A percentile compares a stretch with the other conserved stretches of the same genome.
Evolutionary conservation across 2,888 invertebrate species (phyloP).

Genomic region (Hypolimnas misippus): DNA sequence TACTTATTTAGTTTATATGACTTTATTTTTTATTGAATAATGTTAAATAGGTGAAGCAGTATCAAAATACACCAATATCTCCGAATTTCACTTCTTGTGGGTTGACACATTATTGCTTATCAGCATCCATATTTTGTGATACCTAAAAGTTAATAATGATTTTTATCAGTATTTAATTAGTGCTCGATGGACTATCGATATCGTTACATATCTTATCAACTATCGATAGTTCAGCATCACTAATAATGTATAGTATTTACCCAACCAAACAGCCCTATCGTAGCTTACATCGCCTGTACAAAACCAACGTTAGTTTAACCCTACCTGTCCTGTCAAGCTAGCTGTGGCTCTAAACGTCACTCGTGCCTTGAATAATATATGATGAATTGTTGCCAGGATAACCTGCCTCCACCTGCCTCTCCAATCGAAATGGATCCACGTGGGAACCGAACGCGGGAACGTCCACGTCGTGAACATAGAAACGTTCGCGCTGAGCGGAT

Average conservation of each 20-base stretch:
- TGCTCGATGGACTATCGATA: too few species aligned
- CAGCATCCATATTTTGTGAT: too few species aligned
- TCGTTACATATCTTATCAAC: too few species aligned
- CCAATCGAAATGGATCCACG: slow-evolving; percentile 99
- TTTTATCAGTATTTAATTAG: too few species aligned
- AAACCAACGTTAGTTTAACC: neutral
- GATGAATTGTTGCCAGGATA: slow-evolving; percentile 85
- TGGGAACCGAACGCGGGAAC: slow-evolving; percentile 99
- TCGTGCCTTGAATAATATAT: neutral
- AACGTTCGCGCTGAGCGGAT: slow-evolving; percentile 97
- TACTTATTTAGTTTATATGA: too few species aligned
- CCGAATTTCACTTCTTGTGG: too few species aligned
- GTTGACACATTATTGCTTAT: too few species aligned
- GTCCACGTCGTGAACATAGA: slow-evolving; percentile 98
- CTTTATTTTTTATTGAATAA: too few species aligned
- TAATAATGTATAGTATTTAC: neutral
- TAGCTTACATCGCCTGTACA: neutral
- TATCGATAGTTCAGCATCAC: too few species aligned
- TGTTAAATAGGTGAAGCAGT: too few species aligned
- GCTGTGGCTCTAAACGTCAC: neutral
- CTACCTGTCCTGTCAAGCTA: neutral
- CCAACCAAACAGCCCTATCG: neutral
- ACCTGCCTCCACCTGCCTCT: slow-evolving; percentile 97
- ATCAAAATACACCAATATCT: too few species aligned
- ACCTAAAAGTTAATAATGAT: too few species aligned